These are phyloP conservation scores for Scomberomorus guttatus DNA, from an alignment of 2,797 vertebrate genomes.

Conservation along the genomic window DNA sequence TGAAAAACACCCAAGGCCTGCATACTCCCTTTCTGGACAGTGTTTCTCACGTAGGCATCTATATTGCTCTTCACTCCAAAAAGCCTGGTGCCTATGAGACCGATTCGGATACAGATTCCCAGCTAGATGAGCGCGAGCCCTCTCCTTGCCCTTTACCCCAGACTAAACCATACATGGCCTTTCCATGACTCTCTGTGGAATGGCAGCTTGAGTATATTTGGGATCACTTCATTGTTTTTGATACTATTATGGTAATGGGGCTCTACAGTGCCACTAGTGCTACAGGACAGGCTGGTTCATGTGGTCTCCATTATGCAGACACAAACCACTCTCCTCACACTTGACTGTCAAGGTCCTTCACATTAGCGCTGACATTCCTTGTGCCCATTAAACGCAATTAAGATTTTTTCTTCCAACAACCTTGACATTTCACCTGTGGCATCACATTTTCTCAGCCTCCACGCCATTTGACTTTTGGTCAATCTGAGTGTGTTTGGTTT, in stretches of 20 bases:
- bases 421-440: slow-evolving; percentile 49
- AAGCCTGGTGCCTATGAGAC: slow-evolving; percentile 4
- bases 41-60: slow-evolving; percentile 12
- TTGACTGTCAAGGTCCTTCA: slow-evolving; percentile 71
- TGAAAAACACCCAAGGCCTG: slow-evolving; percentile 41
- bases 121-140: slow-evolving; percentile 5
- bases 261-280: slow-evolving; percentile 32
- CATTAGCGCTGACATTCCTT: slow-evolving; percentile 62
- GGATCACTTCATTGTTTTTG: slow-evolving; percentile 62
- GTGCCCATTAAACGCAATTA: slow-evolving; percentile 66
- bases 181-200: slow-evolving; percentile 43
- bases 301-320: slow-evolving; percentile 71
- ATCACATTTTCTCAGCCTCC: slow-evolving; percentile 29
- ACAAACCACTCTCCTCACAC: slow-evolving; percentile 68
- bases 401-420: slow-evolving; percentile 41
- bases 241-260: slow-evolving; percentile 60
- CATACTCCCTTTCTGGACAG: slow-evolving; percentile 17
- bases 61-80: slow-evolving; percentile 6
- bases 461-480: slow-evolving; percentile 9
- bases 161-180: slow-evolving; percentile 39
- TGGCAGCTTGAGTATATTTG: slow-evolving; percentile 50
- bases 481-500: slow-evolving; percentile 18
- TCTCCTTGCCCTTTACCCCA: slow-evolving; percentile 15
- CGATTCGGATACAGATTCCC: slow-evolving; percentile 9
- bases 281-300: slow-evolving; percentile 44